Percentiles rank a stretch among this genome's conserved stretches.
These are phyloP conservation scores for Amaurobius ferox DNA, from an alignment of 2,888 invertebrate genomes.

Conservation along the genomic window DNA sequence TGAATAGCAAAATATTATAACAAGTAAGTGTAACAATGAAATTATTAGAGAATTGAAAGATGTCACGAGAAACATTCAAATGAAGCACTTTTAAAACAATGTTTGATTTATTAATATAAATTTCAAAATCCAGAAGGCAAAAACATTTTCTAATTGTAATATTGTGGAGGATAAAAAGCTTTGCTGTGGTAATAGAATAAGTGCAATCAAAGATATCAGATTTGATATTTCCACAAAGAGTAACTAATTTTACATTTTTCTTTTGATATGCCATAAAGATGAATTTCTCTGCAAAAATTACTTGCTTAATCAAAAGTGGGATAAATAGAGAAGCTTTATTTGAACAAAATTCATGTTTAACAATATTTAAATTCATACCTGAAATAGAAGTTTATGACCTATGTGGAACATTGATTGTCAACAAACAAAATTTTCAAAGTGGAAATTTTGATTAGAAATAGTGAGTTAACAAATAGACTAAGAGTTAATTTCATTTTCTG, in stretches of 20 bases:
- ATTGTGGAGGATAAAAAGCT: background rate
- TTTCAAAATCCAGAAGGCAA: background rate
- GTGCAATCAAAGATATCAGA: background rate
- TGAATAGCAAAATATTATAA: too few species aligned
- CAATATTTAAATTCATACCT: constrained; percentile 60
- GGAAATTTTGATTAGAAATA: constrained; percentile 50
- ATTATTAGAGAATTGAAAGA: too few species aligned
- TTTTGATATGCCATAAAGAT: constrained; percentile 2
- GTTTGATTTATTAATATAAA: background rate
- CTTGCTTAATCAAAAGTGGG: constrained; percentile 25
- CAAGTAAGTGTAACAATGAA: too few species aligned
- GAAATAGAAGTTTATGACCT: constrained; percentile 51
- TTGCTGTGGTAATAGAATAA: constrained; percentile 1
- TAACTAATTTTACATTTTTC: constrained; percentile 8
- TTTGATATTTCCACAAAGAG: background rate
- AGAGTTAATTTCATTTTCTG: constrained; percentile 23
- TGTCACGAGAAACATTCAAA: too few species aligned
- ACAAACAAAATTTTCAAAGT: constrained; percentile 34
- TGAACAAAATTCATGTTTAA: constrained; percentile 67
- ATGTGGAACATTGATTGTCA: constrained; percentile 66
- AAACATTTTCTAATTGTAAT: background rate
- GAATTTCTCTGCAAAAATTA: background rate
- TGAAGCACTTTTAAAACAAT: background rate
- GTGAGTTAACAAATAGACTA: constrained; percentile 50
- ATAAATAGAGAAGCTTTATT: constrained; percentile 72